Evolutionary conservation across 2,113 vertebrate genomes (phyloP).

Genomic region (Ginglymostoma cirratum): DNA sequence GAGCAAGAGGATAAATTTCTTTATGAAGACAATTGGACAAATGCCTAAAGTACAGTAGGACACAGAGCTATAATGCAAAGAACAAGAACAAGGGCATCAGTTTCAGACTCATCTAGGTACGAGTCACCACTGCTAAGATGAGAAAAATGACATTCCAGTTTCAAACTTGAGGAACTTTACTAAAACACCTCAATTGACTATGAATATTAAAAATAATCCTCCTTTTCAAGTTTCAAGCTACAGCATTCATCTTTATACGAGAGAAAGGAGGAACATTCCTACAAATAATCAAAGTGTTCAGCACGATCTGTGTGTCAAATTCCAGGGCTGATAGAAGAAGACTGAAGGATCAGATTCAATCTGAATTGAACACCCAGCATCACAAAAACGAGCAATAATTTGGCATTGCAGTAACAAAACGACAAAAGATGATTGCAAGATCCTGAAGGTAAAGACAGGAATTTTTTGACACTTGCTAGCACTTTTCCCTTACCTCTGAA

Average conservation of each 20-base stretch:
- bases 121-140: neutral
- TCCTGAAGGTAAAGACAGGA: neutral
- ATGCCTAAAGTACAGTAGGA: neutral
- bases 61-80: neutral
- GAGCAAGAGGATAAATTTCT: neutral
- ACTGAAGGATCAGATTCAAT: too few species aligned
- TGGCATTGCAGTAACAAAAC: neutral
- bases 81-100: neutral
- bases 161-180: neutral
- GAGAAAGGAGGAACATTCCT: neutral
- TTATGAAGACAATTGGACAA: neutral
- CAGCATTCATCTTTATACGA: neutral
- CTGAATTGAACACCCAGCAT: too few species aligned
- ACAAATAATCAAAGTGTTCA: neutral
- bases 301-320: too few species aligned
- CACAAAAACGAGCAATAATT: too few species aligned
- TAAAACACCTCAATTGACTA: neutral
- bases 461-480: neutral
- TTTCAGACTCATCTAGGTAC: neutral
- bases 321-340: too few species aligned
- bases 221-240: neutral
- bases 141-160: neutral
- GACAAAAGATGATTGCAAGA: neutral
- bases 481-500: constrained; percentile 60
- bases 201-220: neutral